Conservation (phyloP, 2,797 vertebrate species). For the Hemibagrus guttatus region DNA sequence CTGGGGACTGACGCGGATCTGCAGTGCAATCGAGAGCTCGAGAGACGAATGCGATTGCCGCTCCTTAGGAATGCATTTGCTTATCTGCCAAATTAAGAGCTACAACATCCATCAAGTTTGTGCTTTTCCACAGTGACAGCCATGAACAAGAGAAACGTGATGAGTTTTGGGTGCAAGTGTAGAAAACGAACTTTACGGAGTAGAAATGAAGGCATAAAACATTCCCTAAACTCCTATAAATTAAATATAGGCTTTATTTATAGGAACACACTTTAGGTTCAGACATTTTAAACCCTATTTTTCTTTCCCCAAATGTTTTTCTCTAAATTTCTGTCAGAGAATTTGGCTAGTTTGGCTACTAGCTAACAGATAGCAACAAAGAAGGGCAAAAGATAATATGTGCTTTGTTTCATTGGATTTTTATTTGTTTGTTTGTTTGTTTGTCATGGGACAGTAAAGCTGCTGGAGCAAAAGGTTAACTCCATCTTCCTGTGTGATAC, state of each 20-base stretch:
- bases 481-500: background rate
- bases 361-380: background rate
- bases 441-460: background rate
- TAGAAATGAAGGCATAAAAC: constrained; percentile 3
- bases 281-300: background rate
- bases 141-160: constrained; percentile 38
- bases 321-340: background rate
- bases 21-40: background rate
- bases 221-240: background rate
- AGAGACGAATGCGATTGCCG: constrained; percentile 34
- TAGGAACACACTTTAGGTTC: background rate
- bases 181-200: constrained; percentile 35
- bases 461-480: background rate
- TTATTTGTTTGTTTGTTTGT: background rate
- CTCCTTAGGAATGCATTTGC: constrained; percentile 46
- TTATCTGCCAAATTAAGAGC: constrained; percentile 42
- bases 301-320: background rate
- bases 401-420: background rate
- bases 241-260: background rate
- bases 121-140: constrained; percentile 30
- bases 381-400: background rate
- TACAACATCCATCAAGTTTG: constrained; percentile 45
- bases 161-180: constrained; percentile 37
- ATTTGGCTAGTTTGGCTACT: background rate
- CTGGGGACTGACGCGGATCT: constrained; percentile 9